Conservation (phyloP, 2,113 vertebrate species). For the Nothoprocta pentlandii region DNA sequence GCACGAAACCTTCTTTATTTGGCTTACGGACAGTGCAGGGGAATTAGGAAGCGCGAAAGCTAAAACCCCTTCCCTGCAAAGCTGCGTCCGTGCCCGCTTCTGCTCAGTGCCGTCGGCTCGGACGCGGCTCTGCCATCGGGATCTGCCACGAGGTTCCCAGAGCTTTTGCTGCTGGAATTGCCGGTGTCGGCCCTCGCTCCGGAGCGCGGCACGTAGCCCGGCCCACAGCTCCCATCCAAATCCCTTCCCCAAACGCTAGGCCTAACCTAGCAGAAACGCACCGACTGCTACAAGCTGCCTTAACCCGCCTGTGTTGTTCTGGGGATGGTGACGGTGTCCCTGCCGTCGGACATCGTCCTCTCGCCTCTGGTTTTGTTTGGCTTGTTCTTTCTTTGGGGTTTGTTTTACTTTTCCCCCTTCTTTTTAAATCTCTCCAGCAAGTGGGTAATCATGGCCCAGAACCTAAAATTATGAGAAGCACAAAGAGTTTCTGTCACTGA, state of each 20-base stretch:
- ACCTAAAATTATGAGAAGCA: constrained; percentile 24
- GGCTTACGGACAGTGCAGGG: not conserved
- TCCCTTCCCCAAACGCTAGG: not conserved
- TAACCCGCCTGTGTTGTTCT: not conserved
- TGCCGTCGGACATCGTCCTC: not conserved
- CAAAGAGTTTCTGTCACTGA: constrained; percentile 12
- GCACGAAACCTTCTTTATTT: constrained; percentile 23
- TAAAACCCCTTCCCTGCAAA: not conserved
- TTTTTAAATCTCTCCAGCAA: not conserved
- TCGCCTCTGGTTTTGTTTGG: not conserved
- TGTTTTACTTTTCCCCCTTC: not conserved
- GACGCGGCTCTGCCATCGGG: not conserved
- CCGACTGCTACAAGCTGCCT: constrained; percentile 7
- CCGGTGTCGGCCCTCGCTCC: not conserved
- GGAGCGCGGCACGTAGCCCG: not conserved
- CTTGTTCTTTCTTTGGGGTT: not conserved
- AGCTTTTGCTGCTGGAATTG: not conserved
- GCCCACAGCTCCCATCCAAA: not conserved
- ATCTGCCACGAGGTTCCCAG: not conserved
- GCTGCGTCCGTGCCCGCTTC: not conserved
- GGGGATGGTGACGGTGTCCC: not conserved
- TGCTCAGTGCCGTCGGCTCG: not conserved
- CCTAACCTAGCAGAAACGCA: not conserved
- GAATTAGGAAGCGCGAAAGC: not conserved
- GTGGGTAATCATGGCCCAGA: not conserved